A percentile compares a stretch with the other conserved stretches of the same genome.
phyloP scores from a whole-genome alignment of 2,888 invertebrate genomes.

The Timema podura region DNA sequence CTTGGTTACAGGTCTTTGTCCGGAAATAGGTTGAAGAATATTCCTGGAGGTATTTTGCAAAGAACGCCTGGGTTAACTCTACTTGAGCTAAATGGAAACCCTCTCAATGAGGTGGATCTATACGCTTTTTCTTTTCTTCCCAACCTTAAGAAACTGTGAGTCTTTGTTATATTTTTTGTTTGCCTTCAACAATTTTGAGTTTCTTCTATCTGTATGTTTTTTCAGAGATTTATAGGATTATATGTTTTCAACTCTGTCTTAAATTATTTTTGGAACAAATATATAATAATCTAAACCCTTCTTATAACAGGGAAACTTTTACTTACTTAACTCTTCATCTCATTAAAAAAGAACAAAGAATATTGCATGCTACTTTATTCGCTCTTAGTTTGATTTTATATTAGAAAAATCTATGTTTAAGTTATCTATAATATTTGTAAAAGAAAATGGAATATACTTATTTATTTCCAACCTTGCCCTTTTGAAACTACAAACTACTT shows the following conservation, averaged over 20 bases:
- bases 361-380: too few relatives aligned
- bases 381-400: too few relatives aligned
- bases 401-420: too few relatives aligned
- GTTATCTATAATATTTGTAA: too few relatives aligned
- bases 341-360: too few relatives aligned
- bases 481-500: too few relatives aligned
- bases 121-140: conserved; percentile 72
- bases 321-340: too few relatives aligned
- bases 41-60: conserved; percentile 67
- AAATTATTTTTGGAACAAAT: too few relatives aligned
- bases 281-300: too few relatives aligned
- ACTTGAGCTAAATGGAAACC: conserved; percentile 81
- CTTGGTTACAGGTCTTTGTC: conserved; percentile 65
- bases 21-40: conserved; percentile 73
- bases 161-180: conserved; percentile 39
- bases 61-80: conserved; percentile 64
- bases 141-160: conserved; percentile 75
- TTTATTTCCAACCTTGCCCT: too few relatives aligned
- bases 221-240: not conserved
- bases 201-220: not conserved
- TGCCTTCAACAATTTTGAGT: conserved; percentile 12
- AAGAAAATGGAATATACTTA: too few relatives aligned
- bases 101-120: conserved; percentile 64
- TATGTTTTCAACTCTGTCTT: not conserved
- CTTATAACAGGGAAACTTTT: too few relatives aligned